Evolutionary conservation across 1,140 invertebrate genomes (phyloP).

Genomic region (Charaxes varanes): DNA sequence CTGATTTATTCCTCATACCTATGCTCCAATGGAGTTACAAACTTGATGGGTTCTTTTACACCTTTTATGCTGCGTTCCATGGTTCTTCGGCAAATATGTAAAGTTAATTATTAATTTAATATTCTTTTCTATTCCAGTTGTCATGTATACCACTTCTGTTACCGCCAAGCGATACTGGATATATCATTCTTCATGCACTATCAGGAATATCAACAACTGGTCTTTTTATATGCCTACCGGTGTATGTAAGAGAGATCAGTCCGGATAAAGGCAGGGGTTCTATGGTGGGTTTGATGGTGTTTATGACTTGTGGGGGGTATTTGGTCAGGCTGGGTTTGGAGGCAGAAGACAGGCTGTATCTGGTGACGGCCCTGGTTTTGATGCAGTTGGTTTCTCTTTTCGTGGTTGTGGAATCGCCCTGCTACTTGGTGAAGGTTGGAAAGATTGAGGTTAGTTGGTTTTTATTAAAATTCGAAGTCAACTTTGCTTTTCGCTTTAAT

Average conservation of each 20-base stretch:
- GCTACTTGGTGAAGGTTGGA: constrained; percentile 39
- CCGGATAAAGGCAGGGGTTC: constrained; percentile 18
- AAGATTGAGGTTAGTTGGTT: constrained; percentile 37
- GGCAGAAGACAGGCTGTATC: constrained; percentile 34
- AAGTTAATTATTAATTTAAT: neutral
- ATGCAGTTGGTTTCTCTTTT: constrained; percentile 40
- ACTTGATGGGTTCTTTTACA: too few relatives aligned
- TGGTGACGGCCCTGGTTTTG: constrained; percentile 36
- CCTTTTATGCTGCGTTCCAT: too few relatives aligned
- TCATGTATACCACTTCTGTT: constrained; percentile 33
- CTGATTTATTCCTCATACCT: too few relatives aligned
- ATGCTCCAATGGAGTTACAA: too few relatives aligned
- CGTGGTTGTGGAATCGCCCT: constrained; percentile 41
- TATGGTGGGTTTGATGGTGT: constrained; percentile 25
- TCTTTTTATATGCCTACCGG: constrained; percentile 40
- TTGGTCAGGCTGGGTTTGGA: constrained; percentile 32
- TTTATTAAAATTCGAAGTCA: too few relatives aligned
- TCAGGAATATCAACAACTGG: constrained; percentile 41
- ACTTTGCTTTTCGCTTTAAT: too few relatives aligned
- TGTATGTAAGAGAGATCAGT: constrained; percentile 43
- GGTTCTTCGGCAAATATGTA: too few relatives aligned
- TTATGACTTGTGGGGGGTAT: constrained; percentile 41
- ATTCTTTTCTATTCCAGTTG: constrained; percentile 16
- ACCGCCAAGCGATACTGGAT: constrained; percentile 25
- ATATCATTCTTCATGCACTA: constrained; percentile 32